Base-by-base conservation (phyloP, 2,113 vertebrate genomes). In the Notothenia coriiceps region DNA sequence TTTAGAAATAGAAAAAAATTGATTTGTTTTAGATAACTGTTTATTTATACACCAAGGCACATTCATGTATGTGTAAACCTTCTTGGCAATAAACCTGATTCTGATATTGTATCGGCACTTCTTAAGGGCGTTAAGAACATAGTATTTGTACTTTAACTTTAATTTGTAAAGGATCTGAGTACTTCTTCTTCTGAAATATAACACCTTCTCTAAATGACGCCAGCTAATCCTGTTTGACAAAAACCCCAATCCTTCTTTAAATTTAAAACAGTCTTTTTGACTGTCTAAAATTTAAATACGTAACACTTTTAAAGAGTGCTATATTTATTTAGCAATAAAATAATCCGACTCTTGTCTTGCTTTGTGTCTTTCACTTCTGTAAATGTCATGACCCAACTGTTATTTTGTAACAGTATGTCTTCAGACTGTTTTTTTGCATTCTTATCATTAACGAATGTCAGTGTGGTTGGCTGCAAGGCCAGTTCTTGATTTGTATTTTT, bases 161-260 rank as follows among this genome's bases (percentile, higher is more conserved):
- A 40, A 22, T 22, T 22, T 22, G 35, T 40, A 40, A 40, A 40
- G 35, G 35, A 40, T 40, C 35, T 40, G 6, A 6, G 35, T 40
- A 40, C 35, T 40, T 40, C 35, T 40, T 40, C 7, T 6, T 7
- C 35, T 40, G 35, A 40, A 6, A 25, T 59, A 43, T 29, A 60
- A 55, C 51, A 8, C 13, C 25, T 17, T n/a, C 13, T 56, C 20
- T 1, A 61, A 22, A 11, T 33, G 25, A 8, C 15, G 15, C 14
- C 54, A 43, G 67, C 62, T 76, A 63, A 70, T 73, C 44, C 17
- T 10, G 44, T 63, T 80, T 57, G 55, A 84, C 74, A 52, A 65
- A 59, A 77, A 82, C 33, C 10, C 55, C 35, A 33, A 1, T 17
- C 47, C 67, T 69, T 56, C 54, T 47, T 78, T 78, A 57, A 4